Conservation (phyloP, 2,113 vertebrate species). For the Melanocharis versteri region DNA sequence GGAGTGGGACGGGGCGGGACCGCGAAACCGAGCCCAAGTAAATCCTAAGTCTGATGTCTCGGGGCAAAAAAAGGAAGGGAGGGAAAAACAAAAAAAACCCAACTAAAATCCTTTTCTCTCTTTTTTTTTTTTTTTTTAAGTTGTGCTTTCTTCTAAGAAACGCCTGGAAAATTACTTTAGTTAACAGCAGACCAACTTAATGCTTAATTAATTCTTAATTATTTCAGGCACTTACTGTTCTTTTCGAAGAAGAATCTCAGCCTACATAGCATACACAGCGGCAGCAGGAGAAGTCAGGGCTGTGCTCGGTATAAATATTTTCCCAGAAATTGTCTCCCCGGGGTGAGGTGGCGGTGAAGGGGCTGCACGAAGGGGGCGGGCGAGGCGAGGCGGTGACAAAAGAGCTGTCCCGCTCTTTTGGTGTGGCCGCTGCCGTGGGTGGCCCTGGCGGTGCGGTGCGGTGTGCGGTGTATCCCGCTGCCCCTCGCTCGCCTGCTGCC, state of each 20-base stretch:
- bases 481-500: background rate
- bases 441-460: background rate
- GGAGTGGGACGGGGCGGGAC: accelerated
- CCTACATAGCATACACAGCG: accelerated
- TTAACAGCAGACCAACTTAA: background rate
- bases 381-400: background rate
- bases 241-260: background rate
- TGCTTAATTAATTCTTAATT: background rate
- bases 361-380: no score
- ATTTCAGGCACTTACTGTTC: background rate
- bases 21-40: accelerated
- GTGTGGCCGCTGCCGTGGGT: background rate
- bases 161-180: accelerated
- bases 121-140: no score
- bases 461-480: background rate
- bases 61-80: accelerated
- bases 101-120: background rate
- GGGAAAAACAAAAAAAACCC: no score
- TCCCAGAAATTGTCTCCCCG: background rate
- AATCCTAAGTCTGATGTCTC: accelerated
- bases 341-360: background rate
- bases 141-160: background rate
- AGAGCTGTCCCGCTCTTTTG: background rate
- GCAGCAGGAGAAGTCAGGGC: background rate
- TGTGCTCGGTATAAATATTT: background rate